Evolutionary conservation across 2,113 vertebrate genomes (phyloP).

Genomic region (Corythaixoides concolor): DNA sequence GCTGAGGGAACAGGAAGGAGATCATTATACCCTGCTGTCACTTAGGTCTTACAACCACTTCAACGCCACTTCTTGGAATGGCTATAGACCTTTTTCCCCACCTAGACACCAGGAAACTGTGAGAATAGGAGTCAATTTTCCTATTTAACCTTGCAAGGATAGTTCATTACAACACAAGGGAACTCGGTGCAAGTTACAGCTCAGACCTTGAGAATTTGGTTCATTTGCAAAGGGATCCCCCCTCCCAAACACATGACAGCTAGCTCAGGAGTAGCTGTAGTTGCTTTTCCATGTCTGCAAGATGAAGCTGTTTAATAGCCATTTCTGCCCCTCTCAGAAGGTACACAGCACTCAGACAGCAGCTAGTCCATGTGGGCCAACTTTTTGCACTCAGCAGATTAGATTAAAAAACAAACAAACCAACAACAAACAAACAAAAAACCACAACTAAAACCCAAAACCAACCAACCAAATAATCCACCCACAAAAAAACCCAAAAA

Average conservation of each 20-base stretch:
- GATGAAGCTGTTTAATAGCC: not conserved
- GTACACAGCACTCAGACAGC: not conserved
- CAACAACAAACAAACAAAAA: no score
- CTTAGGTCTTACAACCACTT: not conserved
- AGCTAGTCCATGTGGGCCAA: not conserved
- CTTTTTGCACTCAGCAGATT: not conserved
- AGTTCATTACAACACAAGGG: fast-evolving
- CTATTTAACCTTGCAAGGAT: not conserved
- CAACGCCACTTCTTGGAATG: not conserved
- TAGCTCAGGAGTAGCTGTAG: not conserved
- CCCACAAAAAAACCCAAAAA: not conserved
- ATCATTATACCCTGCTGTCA: fast-evolving
- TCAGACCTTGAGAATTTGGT: not conserved
- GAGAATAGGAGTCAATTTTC: not conserved
- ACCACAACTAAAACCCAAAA: not conserved
- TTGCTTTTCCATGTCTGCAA: not conserved
- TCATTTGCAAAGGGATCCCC: not conserved
- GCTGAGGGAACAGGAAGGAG: not conserved
- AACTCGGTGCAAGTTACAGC: not conserved
- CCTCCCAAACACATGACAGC: not conserved
- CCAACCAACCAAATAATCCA: not conserved
- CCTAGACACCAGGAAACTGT: not conserved
- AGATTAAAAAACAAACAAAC: not conserved
- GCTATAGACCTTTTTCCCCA: not conserved
- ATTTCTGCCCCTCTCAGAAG: not conserved